Base-by-base conservation (phyloP, 2,888 invertebrate genomes). In the Sepioteuthis lessoniana region DNA sequence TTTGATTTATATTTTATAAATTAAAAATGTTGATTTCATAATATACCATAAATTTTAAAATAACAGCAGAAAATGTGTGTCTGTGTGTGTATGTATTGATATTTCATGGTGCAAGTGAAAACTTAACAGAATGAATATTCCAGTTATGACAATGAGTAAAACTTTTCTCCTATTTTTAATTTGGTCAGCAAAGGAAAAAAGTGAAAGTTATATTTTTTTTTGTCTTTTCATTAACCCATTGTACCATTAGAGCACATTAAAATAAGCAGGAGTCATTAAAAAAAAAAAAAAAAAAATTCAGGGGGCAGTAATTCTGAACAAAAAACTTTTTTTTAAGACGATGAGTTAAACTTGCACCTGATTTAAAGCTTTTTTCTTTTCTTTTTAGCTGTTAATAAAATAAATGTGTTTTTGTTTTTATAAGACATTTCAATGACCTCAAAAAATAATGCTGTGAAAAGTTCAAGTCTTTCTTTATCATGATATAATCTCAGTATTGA, bases 371-470 rank as follows among this genome's bases (percentile, higher is more conserved):
- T 76, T 76, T 76, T n/a, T 76, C 8, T n/a, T 76, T 76, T 76
- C 31, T 76, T n/a, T n/a, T 8, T 55, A 4, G 55, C 55, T 55
- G 55, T 55, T 55, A 25, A 55, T 21, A 55, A 55, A 55, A 76
- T 76, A 31, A n/a, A 76, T 76, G 2, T 76, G n/a, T 76, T 76
- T 21, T 55, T 55, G 25, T 5, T 76, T 76, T 76, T 55, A 5
- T n/a, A n/a, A 76, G n/a, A n/a, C 76, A 76, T 76, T 31, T 60
- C 13, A 76, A 76, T n/a, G 31, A 76, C 76, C 76, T n/a, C n/a
- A 76, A 76, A n/a, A 76, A n/a, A 76, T 31, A 76, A 76, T 76
- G n/a, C n/a, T 76, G n/a, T 76, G n/a, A 76, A 55, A 55, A 55
- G 47, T 19, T 47, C 19, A 47, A 47, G 42, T 42, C 42, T 42